Evolutionary conservation across 2,888 invertebrate species (phyloP).

Genomic region (Sphinx pinastri): DNA sequence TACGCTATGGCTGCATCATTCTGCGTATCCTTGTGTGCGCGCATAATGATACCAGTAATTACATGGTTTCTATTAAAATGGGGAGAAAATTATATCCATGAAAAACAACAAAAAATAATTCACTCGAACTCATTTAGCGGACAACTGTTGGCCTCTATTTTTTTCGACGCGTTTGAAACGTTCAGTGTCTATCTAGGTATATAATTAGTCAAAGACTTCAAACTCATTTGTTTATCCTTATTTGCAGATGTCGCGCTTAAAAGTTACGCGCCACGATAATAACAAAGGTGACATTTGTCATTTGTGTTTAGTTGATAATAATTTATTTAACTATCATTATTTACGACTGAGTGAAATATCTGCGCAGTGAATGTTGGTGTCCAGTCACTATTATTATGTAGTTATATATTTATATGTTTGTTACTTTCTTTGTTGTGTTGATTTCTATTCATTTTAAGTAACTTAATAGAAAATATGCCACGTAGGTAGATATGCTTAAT

Average conservation of each 20-base stretch:
- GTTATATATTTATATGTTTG: background rate
- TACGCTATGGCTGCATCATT: too few species aligned
- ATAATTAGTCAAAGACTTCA: too few species aligned
- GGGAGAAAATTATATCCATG: too few species aligned
- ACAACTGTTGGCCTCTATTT: too few species aligned
- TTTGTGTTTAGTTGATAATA: conserved; percentile 36
- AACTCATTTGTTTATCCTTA: background rate
- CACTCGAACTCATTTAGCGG: too few species aligned
- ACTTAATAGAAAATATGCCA: background rate
- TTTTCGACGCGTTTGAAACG: too few species aligned
- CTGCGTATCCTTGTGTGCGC: too few species aligned
- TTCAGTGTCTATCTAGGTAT: too few species aligned
- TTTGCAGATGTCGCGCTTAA: background rate
- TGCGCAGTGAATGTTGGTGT: conserved; percentile 7
- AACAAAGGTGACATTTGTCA: conserved; percentile 55
- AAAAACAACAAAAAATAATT: too few species aligned
- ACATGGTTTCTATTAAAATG: too few species aligned
- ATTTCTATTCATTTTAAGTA: background rate
- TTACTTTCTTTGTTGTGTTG: background rate
- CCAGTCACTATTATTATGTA: background rate
- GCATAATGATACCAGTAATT: too few species aligned
- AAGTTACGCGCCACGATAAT: conserved; percentile 37
- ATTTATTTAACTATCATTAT: conserved; percentile 14
- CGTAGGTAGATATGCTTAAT: background rate
- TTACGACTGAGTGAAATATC: conserved; percentile 1